Evolutionary conservation across 2,888 invertebrate species (phyloP).

Genomic region (Embidobia sp.): DNA sequence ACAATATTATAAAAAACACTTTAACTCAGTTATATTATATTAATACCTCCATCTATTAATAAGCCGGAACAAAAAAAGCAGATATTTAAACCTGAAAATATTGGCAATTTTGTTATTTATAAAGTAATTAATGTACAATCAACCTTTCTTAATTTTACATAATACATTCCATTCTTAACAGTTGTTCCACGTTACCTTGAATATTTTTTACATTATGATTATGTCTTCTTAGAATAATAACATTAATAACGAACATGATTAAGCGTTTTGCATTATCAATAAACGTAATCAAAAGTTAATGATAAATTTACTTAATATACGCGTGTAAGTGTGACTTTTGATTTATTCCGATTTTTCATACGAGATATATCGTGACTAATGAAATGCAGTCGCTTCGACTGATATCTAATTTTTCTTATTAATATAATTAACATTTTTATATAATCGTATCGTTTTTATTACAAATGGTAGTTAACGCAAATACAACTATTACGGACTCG

Average conservation of each 20-base stretch:
- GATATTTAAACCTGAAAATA: too few species aligned
- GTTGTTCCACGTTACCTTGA: slow-evolving; percentile 33
- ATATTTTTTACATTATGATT: slow-evolving; percentile 47
- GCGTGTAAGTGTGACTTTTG: slow-evolving; percentile 38
- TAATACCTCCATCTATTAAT: too few species aligned
- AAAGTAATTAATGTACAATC: slow-evolving; percentile 1
- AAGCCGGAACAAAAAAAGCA: too few species aligned
- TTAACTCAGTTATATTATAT: too few species aligned
- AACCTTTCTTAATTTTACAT: slow-evolving; percentile 40
- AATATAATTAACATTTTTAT: slow-evolving; percentile 63
- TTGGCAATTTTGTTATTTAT: neutral
- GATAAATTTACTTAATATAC: slow-evolving; percentile 40
- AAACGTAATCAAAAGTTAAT: slow-evolving; percentile 62
- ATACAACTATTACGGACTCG: slow-evolving; percentile 40
- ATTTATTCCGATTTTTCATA: slow-evolving; percentile 53
- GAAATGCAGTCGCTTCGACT: slow-evolving; percentile 30
- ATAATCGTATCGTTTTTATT: slow-evolving; percentile 57
- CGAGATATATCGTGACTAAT: slow-evolving; percentile 42
- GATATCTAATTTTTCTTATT: slow-evolving; percentile 58
- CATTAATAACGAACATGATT: slow-evolving; percentile 56
- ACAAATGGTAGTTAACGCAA: slow-evolving; percentile 44
- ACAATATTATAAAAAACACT: too few species aligned
- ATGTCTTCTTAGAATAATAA: slow-evolving; percentile 54
- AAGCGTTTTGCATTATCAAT: slow-evolving; percentile 56
- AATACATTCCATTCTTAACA: slow-evolving; percentile 21